A percentile compares a stretch with the other conserved stretches of the same genome.
These are phyloP conservation scores for Monomorium pharaonis DNA, from an alignment of 1,140 invertebrate genomes.

Conservation along the genomic window DNA sequence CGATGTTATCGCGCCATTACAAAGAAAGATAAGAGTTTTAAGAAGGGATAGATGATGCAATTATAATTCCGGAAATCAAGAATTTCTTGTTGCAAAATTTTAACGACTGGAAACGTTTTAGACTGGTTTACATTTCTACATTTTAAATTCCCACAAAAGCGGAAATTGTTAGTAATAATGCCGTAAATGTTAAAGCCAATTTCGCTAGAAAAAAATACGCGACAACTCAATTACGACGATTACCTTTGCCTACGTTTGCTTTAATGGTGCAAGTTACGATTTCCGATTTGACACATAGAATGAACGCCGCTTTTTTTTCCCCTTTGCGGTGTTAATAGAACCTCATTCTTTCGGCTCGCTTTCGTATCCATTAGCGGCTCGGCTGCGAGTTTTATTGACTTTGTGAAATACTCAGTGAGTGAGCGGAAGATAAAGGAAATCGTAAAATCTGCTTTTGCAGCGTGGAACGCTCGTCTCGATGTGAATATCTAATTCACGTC, in stretches of 20 bases:
- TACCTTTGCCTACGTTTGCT: background rate
- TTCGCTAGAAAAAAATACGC: background rate
- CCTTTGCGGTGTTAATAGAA: conserved; percentile 25
- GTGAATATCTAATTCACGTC: conserved; percentile 43
- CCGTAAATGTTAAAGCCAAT: background rate
- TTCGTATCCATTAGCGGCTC: conserved; percentile 25
- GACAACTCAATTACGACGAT: conserved; percentile 35
- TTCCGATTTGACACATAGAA: background rate
- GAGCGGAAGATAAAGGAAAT: conserved; percentile 15
- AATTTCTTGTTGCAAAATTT: background rate
- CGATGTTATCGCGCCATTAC: background rate
- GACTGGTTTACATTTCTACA: conserved; percentile 1
- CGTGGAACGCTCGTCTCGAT: conserved; percentile 9
- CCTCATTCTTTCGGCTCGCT: conserved; percentile 36
- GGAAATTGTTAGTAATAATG: conserved; percentile 13
- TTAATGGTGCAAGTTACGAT: background rate
- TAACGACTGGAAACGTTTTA: background rate
- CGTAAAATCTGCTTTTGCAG: conserved; percentile 37
- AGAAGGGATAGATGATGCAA: background rate
- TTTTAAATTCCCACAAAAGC: background rate
- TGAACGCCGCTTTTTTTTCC: background rate
- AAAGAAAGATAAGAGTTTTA: background rate
- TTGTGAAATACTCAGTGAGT: conserved; percentile 50
- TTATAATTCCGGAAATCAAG: background rate
- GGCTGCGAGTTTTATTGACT: conserved; percentile 14